phyloP scores from a whole-genome alignment of 2,113 vertebrate species.

The Oryzias curvinotus region DNA sequence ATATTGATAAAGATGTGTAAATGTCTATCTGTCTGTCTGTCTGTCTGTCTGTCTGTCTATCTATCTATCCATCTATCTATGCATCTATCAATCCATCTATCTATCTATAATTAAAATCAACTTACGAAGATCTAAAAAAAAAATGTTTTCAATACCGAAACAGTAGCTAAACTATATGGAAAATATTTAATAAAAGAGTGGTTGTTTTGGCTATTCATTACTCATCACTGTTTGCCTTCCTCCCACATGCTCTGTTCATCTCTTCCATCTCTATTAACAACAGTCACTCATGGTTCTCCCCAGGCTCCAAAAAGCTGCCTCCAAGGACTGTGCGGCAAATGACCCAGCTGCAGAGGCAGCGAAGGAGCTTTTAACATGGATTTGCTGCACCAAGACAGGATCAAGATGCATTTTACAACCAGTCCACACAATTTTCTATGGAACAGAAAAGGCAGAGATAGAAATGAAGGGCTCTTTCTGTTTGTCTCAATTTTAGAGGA shows the following conservation, averaged over 20 bases:
- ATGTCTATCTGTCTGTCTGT: too few species aligned
- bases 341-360: conserved; percentile 36
- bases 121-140: background rate
- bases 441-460: too few species aligned
- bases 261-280: conserved; percentile 33
- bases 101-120: too few species aligned
- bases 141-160: background rate
- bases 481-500: too few species aligned
- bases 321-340: conserved; percentile 42
- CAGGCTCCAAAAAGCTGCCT: conserved; percentile 48
- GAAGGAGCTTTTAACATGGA: conserved; percentile 46
- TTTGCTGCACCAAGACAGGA: conserved; percentile 24
- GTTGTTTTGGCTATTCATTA: conserved; percentile 6
- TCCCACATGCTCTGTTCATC: conserved; percentile 1
- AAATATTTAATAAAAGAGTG: too few species aligned
- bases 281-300: conserved; percentile 37
- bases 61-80: too few species aligned
- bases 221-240: conserved; percentile 6
- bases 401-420: conserved; percentile 30
- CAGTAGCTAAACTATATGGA: background rate
- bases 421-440: background rate
- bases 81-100: too few species aligned
- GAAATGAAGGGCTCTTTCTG: too few species aligned
- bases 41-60: too few species aligned
- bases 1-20: background rate